These are phyloP conservation scores for Gryllus bimaculatus DNA, from an alignment of 1,140 invertebrate species.

Conservation along the genomic window DNA sequence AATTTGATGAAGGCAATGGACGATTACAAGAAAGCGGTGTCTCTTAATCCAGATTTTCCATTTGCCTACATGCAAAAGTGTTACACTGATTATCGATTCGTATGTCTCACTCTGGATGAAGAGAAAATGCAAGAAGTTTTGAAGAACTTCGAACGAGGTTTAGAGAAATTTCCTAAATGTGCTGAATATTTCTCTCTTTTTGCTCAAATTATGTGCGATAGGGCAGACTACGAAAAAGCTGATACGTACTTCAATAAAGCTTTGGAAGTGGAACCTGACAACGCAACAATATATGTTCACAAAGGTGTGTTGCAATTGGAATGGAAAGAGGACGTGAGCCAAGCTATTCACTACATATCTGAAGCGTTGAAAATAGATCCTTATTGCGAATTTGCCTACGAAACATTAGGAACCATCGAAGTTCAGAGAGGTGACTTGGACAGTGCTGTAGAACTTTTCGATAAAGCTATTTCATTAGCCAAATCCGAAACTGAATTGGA, in stretches of 20 bases:
- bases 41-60: constrained; percentile 69
- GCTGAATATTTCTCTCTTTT: constrained; percentile 74
- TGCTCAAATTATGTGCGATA: constrained; percentile 70
- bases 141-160: constrained; percentile 59
- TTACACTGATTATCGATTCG: constrained; percentile 70
- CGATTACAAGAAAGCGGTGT: constrained; percentile 76
- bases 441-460: constrained; percentile 72
- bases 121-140: constrained; percentile 48
- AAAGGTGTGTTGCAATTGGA: constrained; percentile 72
- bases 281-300: constrained; percentile 80
- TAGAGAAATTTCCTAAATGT: constrained; percentile 71
- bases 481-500: constrained; percentile 78
- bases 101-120: constrained; percentile 42
- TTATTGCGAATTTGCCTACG: constrained; percentile 89
- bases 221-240: constrained; percentile 70
- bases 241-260: constrained; percentile 74
- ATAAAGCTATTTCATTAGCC: constrained; percentile 77
- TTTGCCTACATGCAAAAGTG: constrained; percentile 83
- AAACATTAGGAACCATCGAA: constrained; percentile 88
- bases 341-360: constrained; percentile 65
- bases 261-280: constrained; percentile 70
- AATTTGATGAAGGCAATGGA: constrained; percentile 63
- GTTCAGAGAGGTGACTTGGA: constrained; percentile 81
- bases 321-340: constrained; percentile 70
- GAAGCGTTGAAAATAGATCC: constrained; percentile 79